A percentile compares a stretch with the other conserved stretches of the same genome.
Evolutionary conservation across 1,140 invertebrate genomes (phyloP).

Genomic region (Varroa destructor): DNA sequence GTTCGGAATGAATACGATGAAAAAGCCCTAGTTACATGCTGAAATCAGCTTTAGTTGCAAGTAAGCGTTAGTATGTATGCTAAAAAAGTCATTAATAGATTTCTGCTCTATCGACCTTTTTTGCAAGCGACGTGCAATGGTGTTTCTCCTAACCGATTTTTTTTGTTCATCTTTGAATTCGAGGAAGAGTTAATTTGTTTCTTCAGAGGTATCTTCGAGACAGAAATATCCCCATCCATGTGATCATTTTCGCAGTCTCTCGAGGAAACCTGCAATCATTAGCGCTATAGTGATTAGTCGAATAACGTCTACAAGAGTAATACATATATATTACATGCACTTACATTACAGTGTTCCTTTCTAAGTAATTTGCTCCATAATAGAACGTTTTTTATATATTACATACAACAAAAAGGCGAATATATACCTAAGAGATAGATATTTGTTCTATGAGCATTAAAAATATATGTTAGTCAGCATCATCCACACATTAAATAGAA

Average conservation of each 20-base stretch:
- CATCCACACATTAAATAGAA: too few species aligned
- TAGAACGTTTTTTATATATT: too few species aligned
- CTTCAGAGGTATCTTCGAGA: background rate
- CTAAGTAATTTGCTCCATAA: background rate
- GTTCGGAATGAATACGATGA: too few species aligned
- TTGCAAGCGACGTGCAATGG: constrained; percentile 22
- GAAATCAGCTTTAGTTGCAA: too few species aligned
- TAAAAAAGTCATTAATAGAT: too few species aligned
- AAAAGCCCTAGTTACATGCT: too few species aligned
- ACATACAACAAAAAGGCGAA: too few species aligned
- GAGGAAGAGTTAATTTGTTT: background rate
- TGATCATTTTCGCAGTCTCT: background rate
- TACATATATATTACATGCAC: background rate
- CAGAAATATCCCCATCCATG: background rate
- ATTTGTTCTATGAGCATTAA: too few species aligned
- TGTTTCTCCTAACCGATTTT: constrained; percentile 14
- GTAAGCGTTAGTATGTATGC: too few species aligned
- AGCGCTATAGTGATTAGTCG: background rate
- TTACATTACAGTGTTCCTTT: background rate
- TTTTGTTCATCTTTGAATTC: constrained; percentile 2
- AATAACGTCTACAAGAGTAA: background rate
- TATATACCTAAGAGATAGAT: too few species aligned
- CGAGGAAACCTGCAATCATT: background rate
- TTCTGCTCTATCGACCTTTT: background rate
- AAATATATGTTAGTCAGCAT: too few species aligned